These are phyloP conservation scores for Enteromius fasciolatus DNA, from an alignment of 2,797 vertebrate genomes.

Conservation along the genomic window DNA sequence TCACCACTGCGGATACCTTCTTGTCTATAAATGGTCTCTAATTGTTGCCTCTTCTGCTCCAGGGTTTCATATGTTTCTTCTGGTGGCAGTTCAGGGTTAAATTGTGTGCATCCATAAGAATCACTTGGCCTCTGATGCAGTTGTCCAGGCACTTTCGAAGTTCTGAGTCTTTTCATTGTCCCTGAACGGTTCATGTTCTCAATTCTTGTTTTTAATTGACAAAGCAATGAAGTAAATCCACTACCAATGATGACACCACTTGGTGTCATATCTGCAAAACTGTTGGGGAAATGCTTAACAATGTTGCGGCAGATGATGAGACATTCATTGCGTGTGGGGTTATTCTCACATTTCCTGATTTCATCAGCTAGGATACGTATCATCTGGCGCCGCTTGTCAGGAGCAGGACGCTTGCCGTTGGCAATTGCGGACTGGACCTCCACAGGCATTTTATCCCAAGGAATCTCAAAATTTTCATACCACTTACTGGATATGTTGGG, in stretches of 20 bases:
- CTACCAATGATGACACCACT: not conserved
- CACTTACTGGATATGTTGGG: too few relatives aligned
- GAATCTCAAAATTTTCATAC: too few relatives aligned
- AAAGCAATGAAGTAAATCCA: not conserved
- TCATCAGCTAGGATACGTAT: too few relatives aligned
- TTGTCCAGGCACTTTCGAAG: not conserved
- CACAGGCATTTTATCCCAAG: too few relatives aligned
- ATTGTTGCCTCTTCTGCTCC: not conserved
- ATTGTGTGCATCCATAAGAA: not conserved
- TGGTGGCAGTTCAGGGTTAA: not conserved
- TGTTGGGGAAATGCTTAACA: too few relatives aligned
- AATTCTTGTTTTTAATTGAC: slow-evolving; percentile 1
- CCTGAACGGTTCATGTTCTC: not conserved
- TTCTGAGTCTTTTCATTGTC: not conserved
- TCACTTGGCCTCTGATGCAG: not conserved
- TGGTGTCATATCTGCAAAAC: too few relatives aligned
- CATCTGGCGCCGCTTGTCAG: too few relatives aligned
- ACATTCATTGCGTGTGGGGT: too few relatives aligned
- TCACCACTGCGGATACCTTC: not conserved
- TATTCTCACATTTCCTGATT: too few relatives aligned
- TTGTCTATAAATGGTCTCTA: not conserved
- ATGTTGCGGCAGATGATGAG: too few relatives aligned
- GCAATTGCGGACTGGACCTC: too few relatives aligned
- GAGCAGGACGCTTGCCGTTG: too few relatives aligned
- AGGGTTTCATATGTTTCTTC: not conserved